phyloP scores from a whole-genome alignment of 2,888 invertebrate species.

The Corythucha ciliata region DNA sequence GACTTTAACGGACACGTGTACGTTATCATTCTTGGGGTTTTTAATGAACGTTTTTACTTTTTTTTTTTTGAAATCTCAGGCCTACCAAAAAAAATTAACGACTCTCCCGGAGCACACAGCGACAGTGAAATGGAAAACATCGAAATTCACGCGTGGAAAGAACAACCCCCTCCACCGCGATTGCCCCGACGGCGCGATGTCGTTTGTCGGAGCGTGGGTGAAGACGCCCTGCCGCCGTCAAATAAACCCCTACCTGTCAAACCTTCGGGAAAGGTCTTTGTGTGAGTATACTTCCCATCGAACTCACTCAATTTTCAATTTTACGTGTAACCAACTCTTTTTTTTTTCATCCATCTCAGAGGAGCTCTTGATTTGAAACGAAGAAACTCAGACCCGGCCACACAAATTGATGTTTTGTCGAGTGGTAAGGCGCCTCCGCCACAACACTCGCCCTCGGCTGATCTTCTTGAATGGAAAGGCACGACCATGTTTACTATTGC shows the following conservation, averaged over 20 bases:
- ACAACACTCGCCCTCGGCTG: conserved; percentile 33
- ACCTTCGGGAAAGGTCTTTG: conserved; percentile 16
- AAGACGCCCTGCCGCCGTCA: conserved; percentile 42
- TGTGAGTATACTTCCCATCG: conserved; percentile 14
- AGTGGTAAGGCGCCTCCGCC: conserved; percentile 18
- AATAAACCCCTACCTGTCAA: conserved; percentile 8
- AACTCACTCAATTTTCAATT: neutral
- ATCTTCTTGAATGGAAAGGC: conserved; percentile 49
- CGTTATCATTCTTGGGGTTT: too few species aligned
- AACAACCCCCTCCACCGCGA: conserved; percentile 41
- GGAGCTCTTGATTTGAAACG: conserved; percentile 40
- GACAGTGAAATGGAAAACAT: conserved; percentile 44
- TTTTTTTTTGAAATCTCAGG: too few species aligned
- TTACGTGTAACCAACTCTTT: too few species aligned
- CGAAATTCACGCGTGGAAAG: conserved; percentile 29
- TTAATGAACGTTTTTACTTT: too few species aligned
- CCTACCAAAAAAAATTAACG: too few species aligned
- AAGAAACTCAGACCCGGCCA: conserved; percentile 65
- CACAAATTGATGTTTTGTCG: conserved; percentile 35
- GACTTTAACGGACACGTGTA: too few species aligned
- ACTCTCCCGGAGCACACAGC: conserved; percentile 42
- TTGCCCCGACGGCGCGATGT: conserved; percentile 42
- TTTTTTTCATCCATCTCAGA: conserved; percentile 8
- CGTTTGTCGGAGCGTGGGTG: conserved; percentile 44
- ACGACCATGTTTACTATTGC: conserved; percentile 58